Percentiles rank a stretch among this genome's conserved stretches.
Evolutionary conservation across 1,140 invertebrate genomes (phyloP).

Genomic region (Choristoneura fumiferana): DNA sequence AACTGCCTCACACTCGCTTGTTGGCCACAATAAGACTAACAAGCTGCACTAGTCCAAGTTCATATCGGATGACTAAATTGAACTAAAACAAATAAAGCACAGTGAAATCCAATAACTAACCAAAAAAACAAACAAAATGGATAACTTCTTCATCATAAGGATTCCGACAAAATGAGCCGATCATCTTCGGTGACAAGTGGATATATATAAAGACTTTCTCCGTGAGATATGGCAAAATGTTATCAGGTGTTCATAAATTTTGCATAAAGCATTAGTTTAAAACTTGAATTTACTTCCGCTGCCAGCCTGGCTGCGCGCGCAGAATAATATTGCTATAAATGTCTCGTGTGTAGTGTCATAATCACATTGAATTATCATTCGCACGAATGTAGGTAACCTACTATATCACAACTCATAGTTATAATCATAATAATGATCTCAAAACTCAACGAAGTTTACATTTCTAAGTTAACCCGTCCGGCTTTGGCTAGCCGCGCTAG

Average conservation of each 20-base stretch:
- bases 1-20: neutral
- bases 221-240: constrained; percentile 21
- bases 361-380: too few relatives aligned
- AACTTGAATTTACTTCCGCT: constrained; percentile 30
- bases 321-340: constrained; percentile 10
- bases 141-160: constrained; percentile 24
- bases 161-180: constrained; percentile 20
- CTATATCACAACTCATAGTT: too few relatives aligned
- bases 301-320: constrained; percentile 9
- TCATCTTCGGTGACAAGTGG: constrained; percentile 22
- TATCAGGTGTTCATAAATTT: constrained; percentile 36
- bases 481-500: too few relatives aligned
- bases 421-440: too few relatives aligned
- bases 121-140: constrained; percentile 31
- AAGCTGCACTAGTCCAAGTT: neutral
- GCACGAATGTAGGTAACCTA: too few relatives aligned
- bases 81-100: too few relatives aligned
- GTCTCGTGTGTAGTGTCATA: neutral
- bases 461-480: too few relatives aligned
- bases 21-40: neutral
- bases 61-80: neutral
- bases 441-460: too few relatives aligned
- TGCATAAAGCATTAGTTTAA: constrained; percentile 40
- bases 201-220: constrained; percentile 55
- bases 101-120: constrained; percentile 26